phyloP scores from a whole-genome alignment of 2,888 invertebrate genomes.

The Odontomyia ornata region DNA sequence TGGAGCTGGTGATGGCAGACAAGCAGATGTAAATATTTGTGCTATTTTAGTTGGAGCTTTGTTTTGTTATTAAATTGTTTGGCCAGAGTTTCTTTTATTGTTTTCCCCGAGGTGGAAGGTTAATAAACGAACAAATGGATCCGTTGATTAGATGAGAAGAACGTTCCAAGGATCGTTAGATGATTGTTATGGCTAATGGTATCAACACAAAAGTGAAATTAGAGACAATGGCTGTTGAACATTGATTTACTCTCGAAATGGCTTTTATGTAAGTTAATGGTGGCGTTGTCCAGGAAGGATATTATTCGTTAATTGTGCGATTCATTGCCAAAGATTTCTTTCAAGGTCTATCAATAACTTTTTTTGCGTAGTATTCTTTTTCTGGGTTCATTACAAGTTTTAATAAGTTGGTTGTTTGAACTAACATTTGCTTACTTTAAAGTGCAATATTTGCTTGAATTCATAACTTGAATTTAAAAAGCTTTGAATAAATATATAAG shows the following conservation, averaged over 20 bases:
- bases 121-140: conserved; percentile 14
- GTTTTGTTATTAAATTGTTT: not conserved
- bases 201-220: not conserved
- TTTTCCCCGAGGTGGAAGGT: not conserved
- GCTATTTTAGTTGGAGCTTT: not conserved
- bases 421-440: too few relatives aligned
- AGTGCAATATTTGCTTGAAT: too few relatives aligned
- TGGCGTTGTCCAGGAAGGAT: too few relatives aligned
- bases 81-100: not conserved
- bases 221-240: not conserved
- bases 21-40: conserved; percentile 11
- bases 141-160: not conserved
- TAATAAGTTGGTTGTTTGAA: too few relatives aligned
- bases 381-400: too few relatives aligned
- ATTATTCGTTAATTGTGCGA: too few relatives aligned
- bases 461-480: too few relatives aligned
- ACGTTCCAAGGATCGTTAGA: not conserved
- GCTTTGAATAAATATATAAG: too few relatives aligned
- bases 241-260: not conserved
- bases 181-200: not conserved
- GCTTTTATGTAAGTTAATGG: too few relatives aligned
- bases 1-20: not conserved
- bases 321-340: not conserved
- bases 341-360: not conserved
- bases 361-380: too few relatives aligned